Evolutionary conservation across 2,888 invertebrate species (phyloP), one percentile per base, ranked within the genome.

Genomic region (Coelinius sp.): DNA sequence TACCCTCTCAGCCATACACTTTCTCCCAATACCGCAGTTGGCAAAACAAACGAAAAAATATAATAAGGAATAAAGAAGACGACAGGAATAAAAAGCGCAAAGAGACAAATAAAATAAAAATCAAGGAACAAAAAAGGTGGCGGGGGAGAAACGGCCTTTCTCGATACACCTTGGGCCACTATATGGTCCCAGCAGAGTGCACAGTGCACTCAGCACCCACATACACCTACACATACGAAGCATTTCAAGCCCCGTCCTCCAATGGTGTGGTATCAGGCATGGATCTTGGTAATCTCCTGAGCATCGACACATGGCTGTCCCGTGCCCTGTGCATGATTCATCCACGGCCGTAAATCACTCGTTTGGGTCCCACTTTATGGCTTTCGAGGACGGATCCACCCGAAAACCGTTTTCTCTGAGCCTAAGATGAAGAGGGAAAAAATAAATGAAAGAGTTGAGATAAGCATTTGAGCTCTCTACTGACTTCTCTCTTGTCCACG

Each of bases 261-360:
- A 71, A 66, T 41, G 53, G 71, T 67, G 79, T 75, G 79, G 81
- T 84, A 85, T 85, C 84, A 80, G 76, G 76, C 76, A 80, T 79
- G 76, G 80, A 84, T 85, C 85, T 83, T 78, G 77, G 79, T 84
- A 85, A 86, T 85, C 85, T 83, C 76, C 63, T 80, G 78, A 78
- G 78, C 84, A 85, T 85, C 85, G 85, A 83, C 84, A 82, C 82
- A 78, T 76, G 78, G 80, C 80, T 82, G 76, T 77, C 75, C 77
- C 77, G 77, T 73, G 73, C 75, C 74, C 75, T 76, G 80, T 73
- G 82, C 82, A 84, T 84, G 85, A 85, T 84, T 85, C 84, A 85
- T 82, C 79, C 75, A 72, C 74, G 75, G 74, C 73, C 75, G 80
- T 78, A 77, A 77, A 77, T 77, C 77, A 77, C 74, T 66, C 66